Base-by-base conservation (phyloP, 2,888 invertebrate species). In the Amblyjoppa fuscipennis region DNA sequence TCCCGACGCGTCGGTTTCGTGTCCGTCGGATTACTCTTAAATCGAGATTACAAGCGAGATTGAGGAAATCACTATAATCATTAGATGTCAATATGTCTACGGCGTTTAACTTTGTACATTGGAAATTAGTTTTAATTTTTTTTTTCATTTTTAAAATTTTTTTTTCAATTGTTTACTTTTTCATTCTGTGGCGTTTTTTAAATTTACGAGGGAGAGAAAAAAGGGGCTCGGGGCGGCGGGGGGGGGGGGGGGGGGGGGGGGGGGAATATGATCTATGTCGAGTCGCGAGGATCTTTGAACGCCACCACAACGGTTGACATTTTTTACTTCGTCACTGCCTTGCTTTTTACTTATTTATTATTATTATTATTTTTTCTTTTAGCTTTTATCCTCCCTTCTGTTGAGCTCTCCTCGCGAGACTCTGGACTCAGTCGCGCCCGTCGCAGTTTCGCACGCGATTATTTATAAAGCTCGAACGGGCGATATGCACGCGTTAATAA, bases 1-100 rank as follows among this genome's bases (percentile, higher is more conserved):
- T 38, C 45, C 68, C 59, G 51, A 75, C 31, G 73, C 70, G 25
- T 81, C 49, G 64, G 31, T 74, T 66, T 78, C 71, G 59, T 49
- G 61, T 78, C 49, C 56, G 53, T 76, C 31, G 73, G 66, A 82
- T 56, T 71, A 81, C 64, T 53, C 77, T 82, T 78, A 81, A 86
- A 79, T 82, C 73, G 73, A 85, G 71, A 83, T 87, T 69, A 78
- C 68, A 88, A 86, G 86, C 85, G 83, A 88, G 70, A 85, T 82
- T 85, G 73, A 86, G 77, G 82, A 87, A 86, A 86, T 87, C 49
- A 80, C 82, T 86, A 84, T 71, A 64, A 82, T 76, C 61, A 85
- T 83, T 64, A 83, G 75, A 85, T 83, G 76, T 80, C 56, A 85
- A 83, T 83, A 85, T 80, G 28, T 80, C 85, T 85, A 85, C 71